phyloP scores from a whole-genome alignment of 2,888 invertebrate species.

The Diarsia brunnea region DNA sequence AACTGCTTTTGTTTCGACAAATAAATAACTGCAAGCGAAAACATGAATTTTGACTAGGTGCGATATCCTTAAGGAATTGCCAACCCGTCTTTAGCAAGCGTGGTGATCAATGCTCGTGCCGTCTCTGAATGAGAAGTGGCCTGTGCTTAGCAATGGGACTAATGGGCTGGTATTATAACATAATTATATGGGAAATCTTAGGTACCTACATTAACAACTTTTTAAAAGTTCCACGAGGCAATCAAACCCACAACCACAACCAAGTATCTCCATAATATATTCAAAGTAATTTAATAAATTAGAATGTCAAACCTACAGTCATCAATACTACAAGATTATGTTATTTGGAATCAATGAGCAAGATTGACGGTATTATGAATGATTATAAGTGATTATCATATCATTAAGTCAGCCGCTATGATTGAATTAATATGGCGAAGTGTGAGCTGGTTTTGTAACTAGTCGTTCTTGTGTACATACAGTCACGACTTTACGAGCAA shows the following conservation, averaged over 20 bases:
- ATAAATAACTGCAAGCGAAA: too few species aligned
- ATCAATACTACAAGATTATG: conserved; percentile 56
- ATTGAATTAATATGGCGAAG: conserved; percentile 47
- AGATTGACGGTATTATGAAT: conserved; percentile 44
- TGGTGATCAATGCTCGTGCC: not conserved
- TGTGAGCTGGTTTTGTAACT: conserved; percentile 1
- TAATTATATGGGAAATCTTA: too few species aligned
- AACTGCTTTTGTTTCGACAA: too few species aligned
- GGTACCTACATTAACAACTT: not conserved
- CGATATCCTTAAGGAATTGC: not conserved
- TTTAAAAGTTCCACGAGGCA: not conserved
- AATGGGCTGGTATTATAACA: too few species aligned
- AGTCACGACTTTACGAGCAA: too few species aligned
- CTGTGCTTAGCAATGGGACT: not conserved
- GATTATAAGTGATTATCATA: conserved; percentile 59
- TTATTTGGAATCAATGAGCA: conserved; percentile 58
- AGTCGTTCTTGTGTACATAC: not conserved
- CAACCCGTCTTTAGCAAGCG: too few species aligned
- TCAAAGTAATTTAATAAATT: conserved; percentile 55
- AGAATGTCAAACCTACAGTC: conserved; percentile 42
- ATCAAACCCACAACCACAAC: not conserved
- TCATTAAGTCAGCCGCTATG: conserved; percentile 49
- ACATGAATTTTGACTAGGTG: not conserved
- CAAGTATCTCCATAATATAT: conserved; percentile 46
- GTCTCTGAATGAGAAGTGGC: not conserved